These are phyloP conservation scores for Syrmaticus mikado DNA, from an alignment of 2,113 vertebrate species.

Conservation along the genomic window DNA sequence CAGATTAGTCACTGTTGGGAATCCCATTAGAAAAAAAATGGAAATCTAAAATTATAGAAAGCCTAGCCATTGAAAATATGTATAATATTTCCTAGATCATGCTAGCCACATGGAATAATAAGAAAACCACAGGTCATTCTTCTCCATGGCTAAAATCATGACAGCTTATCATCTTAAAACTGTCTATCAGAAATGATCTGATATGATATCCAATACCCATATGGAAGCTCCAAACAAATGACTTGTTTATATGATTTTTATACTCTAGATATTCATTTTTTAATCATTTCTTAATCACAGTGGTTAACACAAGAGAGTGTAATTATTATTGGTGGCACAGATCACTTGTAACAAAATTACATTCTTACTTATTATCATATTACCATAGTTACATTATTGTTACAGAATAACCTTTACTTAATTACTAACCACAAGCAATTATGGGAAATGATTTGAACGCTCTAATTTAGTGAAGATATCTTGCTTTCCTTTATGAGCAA, in stretches of 20 bases:
- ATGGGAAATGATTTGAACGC: background rate
- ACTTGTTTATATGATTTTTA: background rate
- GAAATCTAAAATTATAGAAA: background rate
- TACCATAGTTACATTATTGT: background rate
- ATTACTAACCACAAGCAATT: conserved; percentile 8
- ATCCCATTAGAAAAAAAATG: background rate
- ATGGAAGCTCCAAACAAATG: background rate
- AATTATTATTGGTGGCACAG: background rate
- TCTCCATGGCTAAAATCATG: background rate
- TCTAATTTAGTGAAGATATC: conserved; percentile 10
- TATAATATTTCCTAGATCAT: background rate
- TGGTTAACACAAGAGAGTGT: background rate
- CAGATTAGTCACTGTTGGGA: background rate
- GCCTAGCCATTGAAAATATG: background rate
- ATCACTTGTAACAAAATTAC: background rate
- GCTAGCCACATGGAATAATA: background rate
- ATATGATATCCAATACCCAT: background rate
- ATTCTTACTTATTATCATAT: conserved; percentile 14
- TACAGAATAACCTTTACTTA: conserved; percentile 33
- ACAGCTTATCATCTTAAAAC: background rate
- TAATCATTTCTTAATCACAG: background rate
- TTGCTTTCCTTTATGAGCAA: background rate
- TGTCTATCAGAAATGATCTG: background rate
- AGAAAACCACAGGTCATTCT: background rate
- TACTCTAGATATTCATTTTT: background rate